Evolutionary conservation across 2,888 invertebrate genomes (phyloP).

Genomic region (Cantharis lateralis): DNA sequence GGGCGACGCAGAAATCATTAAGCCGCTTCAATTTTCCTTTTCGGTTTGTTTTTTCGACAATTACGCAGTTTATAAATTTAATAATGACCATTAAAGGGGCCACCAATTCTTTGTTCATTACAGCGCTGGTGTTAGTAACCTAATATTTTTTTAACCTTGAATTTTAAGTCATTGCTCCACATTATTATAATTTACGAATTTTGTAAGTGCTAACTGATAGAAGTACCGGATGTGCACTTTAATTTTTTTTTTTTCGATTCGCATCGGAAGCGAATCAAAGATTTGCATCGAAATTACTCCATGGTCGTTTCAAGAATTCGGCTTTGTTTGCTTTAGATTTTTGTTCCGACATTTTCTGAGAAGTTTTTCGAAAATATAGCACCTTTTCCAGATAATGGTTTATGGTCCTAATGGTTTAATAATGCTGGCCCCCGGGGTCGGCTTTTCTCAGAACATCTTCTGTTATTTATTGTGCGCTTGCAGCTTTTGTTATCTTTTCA

Average conservation of each 20-base stretch:
- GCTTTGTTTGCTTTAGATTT: not conserved
- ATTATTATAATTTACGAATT: constrained; percentile 2
- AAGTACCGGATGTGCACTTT: not conserved
- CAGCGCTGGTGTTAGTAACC: constrained; percentile 8
- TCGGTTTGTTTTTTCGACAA: not conserved
- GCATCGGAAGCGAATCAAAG: not conserved
- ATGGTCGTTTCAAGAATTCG: not conserved
- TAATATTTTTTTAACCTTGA: constrained; percentile 19
- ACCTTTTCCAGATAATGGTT: not conserved
- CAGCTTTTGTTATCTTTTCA: not conserved
- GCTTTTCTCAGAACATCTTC: not conserved
- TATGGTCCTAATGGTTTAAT: not conserved
- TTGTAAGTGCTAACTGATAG: not conserved
- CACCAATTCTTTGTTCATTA: not conserved
- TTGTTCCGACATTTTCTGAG: not conserved
- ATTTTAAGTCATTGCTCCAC: constrained; percentile 15
- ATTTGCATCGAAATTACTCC: not conserved
- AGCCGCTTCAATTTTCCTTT: not conserved
- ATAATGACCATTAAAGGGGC: not conserved
- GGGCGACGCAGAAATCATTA: not conserved
- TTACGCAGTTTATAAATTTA: not conserved
- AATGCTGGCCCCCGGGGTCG: not conserved
- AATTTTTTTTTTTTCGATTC: not conserved
- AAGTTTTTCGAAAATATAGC: not conserved
- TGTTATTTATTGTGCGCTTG: not conserved